Percentiles rank a stretch among this genome's conserved stretches.
Evolutionary conservation across 2,113 vertebrate species (phyloP).

Genomic region (Chloroceryle aenea): DNA sequence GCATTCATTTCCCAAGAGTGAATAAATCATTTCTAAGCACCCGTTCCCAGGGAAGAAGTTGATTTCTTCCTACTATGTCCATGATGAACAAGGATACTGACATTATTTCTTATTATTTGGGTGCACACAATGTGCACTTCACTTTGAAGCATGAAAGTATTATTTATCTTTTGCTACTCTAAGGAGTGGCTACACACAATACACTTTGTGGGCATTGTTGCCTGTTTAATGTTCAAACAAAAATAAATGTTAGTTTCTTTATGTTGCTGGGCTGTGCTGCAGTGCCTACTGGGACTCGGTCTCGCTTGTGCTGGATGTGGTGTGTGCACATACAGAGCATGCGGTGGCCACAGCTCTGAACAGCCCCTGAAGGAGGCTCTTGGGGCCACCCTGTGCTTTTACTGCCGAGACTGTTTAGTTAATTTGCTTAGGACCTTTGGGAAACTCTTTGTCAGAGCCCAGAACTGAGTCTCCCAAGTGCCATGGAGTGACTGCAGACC

Average conservation of each 20-base stretch:
- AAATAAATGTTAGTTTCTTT: not conserved
- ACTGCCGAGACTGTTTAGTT: not conserved
- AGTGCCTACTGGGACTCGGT: not conserved
- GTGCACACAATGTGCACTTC: slow-evolving; percentile 59
- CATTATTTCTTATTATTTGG: slow-evolving; percentile 67
- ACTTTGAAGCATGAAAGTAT: slow-evolving; percentile 63
- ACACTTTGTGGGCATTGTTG: slow-evolving; percentile 16
- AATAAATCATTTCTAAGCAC: slow-evolving; percentile 62
- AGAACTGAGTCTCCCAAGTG: not conserved
- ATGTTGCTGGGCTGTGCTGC: not conserved
- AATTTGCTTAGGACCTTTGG: not conserved
- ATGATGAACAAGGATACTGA: slow-evolving; percentile 60
- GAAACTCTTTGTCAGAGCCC: not conserved
- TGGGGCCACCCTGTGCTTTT: not conserved
- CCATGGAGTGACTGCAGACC: accelerated
- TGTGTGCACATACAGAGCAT: not conserved
- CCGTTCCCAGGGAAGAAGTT: slow-evolving; percentile 58
- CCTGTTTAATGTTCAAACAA: slow-evolving; percentile 57
- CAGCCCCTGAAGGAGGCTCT: not conserved
- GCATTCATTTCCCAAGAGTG: slow-evolving; percentile 44
- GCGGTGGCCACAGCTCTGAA: not conserved
- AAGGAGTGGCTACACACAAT: slow-evolving; percentile 36
- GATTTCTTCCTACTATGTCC: slow-evolving; percentile 61
- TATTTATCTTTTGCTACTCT: slow-evolving; percentile 53
- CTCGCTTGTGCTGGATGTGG: not conserved